Conservation (phyloP, 2,888 invertebrate species). For the Dolichopus griseipennis region DNA sequence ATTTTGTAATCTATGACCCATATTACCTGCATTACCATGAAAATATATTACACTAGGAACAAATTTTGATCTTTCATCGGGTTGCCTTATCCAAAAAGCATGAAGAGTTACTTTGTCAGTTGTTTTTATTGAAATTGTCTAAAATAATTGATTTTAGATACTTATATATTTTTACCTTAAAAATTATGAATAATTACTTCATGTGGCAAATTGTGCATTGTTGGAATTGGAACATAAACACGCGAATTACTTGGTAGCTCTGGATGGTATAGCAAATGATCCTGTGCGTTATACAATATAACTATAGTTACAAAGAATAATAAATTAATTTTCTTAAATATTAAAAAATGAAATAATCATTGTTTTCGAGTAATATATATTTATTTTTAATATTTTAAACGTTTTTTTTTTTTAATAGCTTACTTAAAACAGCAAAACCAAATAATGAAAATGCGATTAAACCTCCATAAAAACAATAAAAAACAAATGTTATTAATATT, state of each 20-base stretch:
- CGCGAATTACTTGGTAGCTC: constrained; percentile 82
- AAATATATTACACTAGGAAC: constrained; percentile 81
- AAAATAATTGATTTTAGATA: not conserved
- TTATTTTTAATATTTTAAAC: too few species aligned
- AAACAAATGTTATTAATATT: constrained; percentile 61
- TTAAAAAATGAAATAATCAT: too few species aligned
- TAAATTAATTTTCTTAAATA: too few species aligned
- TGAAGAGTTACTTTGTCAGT: constrained; percentile 46
- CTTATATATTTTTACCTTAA: too few species aligned
- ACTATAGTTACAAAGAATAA: constrained; percentile 46
- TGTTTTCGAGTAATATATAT: too few species aligned
- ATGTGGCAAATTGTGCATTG: constrained; percentile 75
- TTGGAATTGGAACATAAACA: constrained; percentile 78
- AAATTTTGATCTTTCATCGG: constrained; percentile 54
- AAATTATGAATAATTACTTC: constrained; percentile 42
- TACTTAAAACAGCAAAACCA: constrained; percentile 62
- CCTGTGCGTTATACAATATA: constrained; percentile 77
- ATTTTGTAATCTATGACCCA: constrained; percentile 87
- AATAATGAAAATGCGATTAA: constrained; percentile 62
- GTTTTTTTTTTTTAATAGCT: constrained; percentile 23
- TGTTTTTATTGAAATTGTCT: not conserved
- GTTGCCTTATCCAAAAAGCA: constrained; percentile 72
- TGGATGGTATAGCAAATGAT: constrained; percentile 78
- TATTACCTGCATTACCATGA: constrained; percentile 95
- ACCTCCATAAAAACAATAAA: constrained; percentile 79